phyloP scores from a whole-genome alignment of 2,888 invertebrate genomes.

The Conomelus anceps region DNA sequence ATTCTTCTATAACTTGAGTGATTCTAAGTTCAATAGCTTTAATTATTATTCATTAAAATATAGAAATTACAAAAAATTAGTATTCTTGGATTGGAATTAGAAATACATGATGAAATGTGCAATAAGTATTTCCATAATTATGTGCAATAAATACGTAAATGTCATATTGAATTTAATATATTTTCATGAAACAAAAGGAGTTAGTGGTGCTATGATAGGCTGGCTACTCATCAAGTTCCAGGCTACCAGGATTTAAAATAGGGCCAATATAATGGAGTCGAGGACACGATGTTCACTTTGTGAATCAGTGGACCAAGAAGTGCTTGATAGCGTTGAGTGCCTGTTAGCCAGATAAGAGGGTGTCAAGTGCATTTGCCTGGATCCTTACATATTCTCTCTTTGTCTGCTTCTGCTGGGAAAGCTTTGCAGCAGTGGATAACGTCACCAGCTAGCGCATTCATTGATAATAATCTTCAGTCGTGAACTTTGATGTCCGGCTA shows the following conservation, averaged over 20 bases:
- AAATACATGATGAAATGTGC: too few species aligned
- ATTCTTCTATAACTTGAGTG: too few species aligned
- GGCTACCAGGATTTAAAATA: not conserved
- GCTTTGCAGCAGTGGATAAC: not conserved
- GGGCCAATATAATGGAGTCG: not conserved
- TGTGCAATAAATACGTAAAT: too few species aligned
- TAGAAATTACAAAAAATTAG: too few species aligned
- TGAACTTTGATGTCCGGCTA: not conserved
- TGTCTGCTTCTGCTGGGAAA: not conserved
- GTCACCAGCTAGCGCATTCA: not conserved
- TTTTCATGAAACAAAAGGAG: too few species aligned
- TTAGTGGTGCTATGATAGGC: not conserved
- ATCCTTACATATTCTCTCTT: not conserved
- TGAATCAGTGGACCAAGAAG: not conserved
- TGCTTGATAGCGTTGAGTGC: not conserved
- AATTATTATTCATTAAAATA: too few species aligned
- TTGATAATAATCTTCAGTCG: not conserved
- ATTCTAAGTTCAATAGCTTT: too few species aligned
- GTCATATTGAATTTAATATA: too few species aligned
- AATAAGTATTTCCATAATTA: too few species aligned
- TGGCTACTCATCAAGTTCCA: not conserved
- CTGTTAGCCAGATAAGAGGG: not conserved
- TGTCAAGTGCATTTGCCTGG: not conserved
- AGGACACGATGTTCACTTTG: not conserved
- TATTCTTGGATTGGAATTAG: too few species aligned